Base-by-base conservation (phyloP, 1,140 invertebrate genomes). In the Drosophila littoralis region DNA sequence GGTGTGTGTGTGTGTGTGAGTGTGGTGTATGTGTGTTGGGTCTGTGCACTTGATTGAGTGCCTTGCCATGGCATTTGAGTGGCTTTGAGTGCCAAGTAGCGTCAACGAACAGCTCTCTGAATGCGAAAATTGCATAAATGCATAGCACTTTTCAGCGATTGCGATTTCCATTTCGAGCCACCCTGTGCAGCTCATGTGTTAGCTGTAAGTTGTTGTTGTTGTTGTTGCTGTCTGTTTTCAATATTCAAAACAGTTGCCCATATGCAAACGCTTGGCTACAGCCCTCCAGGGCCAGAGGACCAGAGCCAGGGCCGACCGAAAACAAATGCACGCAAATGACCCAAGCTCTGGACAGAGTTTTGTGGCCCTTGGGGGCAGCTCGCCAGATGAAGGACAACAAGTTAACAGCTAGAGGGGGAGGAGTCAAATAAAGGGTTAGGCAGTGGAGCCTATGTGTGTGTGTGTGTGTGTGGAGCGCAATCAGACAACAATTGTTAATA, bases 401-500 rank as follows among this genome's bases (percentile, higher is more conserved):
- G 71, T 50, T 60, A 75, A 73, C 57, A 57, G 46, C 33, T 10
- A 40, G 32, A 10, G 13, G 0, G 22, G 35, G 54, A 8, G 33
- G 17, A 35, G 22, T n/a, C 22, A 57, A 43, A 22, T 10, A 45
- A 22, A 10, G 13, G 0, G 22, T 32, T 46, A n/a, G 33, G 17
- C 35, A 13, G 36, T 22, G 64, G 50, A 3, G 32, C 33, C n/a
- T n/a, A n/a, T n/a, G n/a, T n/a, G n/a, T n/a, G n/a, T n/a, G 28
- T 22, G 35, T 42, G 38, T 10, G 28, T 13, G 22, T 66, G 35
- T 58, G 22, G 52, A 28, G 83, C 79, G 83, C 83, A 86, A 86
- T 86, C 83, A 86, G 83, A 74, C 77, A 79, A 88, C 83, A 86
- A 88, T 88, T 88, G 83, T 89, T 89, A 88, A 88, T 88, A 88